Conservation (phyloP, 2,113 vertebrate species). For the Taurulus bubalis region DNA sequence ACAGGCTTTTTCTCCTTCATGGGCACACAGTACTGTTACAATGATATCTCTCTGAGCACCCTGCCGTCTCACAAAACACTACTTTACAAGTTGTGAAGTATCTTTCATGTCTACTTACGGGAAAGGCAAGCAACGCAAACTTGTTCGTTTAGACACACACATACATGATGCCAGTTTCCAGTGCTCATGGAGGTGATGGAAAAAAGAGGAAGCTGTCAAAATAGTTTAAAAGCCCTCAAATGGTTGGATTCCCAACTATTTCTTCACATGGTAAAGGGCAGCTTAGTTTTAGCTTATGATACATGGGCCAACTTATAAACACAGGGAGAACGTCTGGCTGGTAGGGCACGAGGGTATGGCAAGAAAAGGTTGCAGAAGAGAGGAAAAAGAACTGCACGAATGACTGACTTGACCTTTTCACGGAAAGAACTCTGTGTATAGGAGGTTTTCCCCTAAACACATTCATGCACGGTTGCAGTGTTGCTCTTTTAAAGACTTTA, state of each 20-base stretch:
- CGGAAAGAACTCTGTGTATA: constrained; percentile 81
- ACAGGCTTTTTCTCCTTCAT: constrained; percentile 60
- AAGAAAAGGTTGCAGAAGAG: constrained; percentile 78
- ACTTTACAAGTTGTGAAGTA: constrained; percentile 77
- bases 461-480: constrained; percentile 66
- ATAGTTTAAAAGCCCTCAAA: constrained; percentile 79
- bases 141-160: constrained; percentile 68
- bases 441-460: constrained; percentile 75
- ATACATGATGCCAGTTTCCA: constrained; percentile 69
- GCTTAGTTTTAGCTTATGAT: constrained; percentile 79
- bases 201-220: constrained; percentile 81
- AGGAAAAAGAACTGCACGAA: constrained; percentile 77
- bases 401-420: constrained; percentile 84
- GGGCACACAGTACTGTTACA: constrained; percentile 62
- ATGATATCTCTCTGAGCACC: constrained; percentile 68
- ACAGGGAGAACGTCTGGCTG: constrained; percentile 72
- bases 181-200: constrained; percentile 73
- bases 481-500: constrained; percentile 64
- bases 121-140: constrained; percentile 67
- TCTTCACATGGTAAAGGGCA: constrained; percentile 79
- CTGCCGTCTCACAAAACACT: constrained; percentile 67
- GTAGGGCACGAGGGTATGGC: constrained; percentile 70
- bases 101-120: constrained; percentile 77
- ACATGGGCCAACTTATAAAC: constrained; percentile 81
- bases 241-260: constrained; percentile 79